These are phyloP conservation scores for Drosophila persimilis DNA, from an alignment of 1,140 invertebrate species.

Conservation along the genomic window DNA sequence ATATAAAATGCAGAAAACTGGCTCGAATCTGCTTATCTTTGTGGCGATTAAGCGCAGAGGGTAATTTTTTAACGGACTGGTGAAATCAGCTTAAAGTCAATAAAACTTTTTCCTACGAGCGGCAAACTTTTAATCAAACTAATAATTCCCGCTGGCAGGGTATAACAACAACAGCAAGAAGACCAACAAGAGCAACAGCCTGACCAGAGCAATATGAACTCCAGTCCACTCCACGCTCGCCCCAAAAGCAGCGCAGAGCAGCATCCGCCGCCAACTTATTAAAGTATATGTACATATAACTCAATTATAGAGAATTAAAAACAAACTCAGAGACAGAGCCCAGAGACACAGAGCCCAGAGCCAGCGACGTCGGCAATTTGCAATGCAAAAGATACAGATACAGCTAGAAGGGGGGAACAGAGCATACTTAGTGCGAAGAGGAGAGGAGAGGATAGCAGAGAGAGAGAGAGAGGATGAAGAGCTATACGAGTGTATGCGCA, in stretches of 20 bases:
- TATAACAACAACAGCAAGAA: conserved; percentile 12
- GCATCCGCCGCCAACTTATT: conserved; percentile 74
- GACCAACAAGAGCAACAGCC: conserved; percentile 15
- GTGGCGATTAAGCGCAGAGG: too few relatives aligned
- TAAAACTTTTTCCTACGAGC: too few relatives aligned
- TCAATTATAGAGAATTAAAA: conserved; percentile 80
- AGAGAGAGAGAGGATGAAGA: background rate
- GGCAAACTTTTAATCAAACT: too few relatives aligned
- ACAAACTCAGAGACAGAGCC: conserved; percentile 64
- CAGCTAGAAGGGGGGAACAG: conserved; percentile 16
- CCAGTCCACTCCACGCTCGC: background rate
- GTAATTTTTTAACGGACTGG: too few relatives aligned
- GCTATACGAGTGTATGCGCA: background rate
- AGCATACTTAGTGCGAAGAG: too few relatives aligned
- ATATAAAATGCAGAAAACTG: too few relatives aligned
- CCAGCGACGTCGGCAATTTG: conserved; percentile 64
- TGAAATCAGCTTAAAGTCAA: too few relatives aligned
- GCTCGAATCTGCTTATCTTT: too few relatives aligned
- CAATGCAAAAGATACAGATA: conserved; percentile 60
- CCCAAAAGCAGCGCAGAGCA: conserved; percentile 39
- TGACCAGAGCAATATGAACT: conserved; percentile 34
- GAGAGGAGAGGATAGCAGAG: background rate
- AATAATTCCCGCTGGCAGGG: too few relatives aligned
- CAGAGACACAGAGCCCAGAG: conserved; percentile 13
- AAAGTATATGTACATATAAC: conserved; percentile 79